Conservation (phyloP, 2,113 vertebrate species). For the Nematolebias whitei region DNA sequence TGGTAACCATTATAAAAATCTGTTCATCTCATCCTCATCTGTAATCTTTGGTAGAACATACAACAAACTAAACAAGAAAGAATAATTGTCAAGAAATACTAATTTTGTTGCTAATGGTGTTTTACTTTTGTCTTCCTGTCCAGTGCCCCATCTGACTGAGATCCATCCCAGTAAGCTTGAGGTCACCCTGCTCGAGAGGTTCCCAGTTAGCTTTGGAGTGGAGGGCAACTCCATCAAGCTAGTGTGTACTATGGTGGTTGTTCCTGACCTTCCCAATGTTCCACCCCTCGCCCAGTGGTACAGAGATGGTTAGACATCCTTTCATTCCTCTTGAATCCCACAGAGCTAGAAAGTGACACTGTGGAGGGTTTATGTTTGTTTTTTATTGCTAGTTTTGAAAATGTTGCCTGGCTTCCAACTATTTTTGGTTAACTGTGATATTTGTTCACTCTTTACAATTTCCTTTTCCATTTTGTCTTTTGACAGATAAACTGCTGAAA, state of each 20-base stretch:
- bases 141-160: slow-evolving; percentile 83
- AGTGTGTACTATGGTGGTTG: slow-evolving; percentile 86
- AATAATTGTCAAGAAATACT: no score
- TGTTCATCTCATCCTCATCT: no score
- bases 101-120: not conserved
- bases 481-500: slow-evolving; percentile 84
- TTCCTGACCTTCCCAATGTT: slow-evolving; percentile 88
- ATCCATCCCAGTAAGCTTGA: slow-evolving; percentile 90
- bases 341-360: not conserved
- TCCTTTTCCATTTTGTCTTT: not conserved
- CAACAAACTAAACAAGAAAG: not conserved
- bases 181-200: slow-evolving; percentile 88
- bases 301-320: slow-evolving; percentile 86
- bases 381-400: not conserved
- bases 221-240: slow-evolving; percentile 90
- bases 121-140: not conserved
- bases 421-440: not conserved
- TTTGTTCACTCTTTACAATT: not conserved
- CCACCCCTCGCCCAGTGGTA: slow-evolving; percentile 91
- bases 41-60: no score
- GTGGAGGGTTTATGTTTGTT: not conserved
- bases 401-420: not conserved
- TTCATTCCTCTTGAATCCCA: not conserved
- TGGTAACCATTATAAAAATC: no score
- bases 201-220: slow-evolving; percentile 88